Evolutionary conservation across 2,888 invertebrate genomes (phyloP).

Genomic region (Cactoblastis cactorum): DNA sequence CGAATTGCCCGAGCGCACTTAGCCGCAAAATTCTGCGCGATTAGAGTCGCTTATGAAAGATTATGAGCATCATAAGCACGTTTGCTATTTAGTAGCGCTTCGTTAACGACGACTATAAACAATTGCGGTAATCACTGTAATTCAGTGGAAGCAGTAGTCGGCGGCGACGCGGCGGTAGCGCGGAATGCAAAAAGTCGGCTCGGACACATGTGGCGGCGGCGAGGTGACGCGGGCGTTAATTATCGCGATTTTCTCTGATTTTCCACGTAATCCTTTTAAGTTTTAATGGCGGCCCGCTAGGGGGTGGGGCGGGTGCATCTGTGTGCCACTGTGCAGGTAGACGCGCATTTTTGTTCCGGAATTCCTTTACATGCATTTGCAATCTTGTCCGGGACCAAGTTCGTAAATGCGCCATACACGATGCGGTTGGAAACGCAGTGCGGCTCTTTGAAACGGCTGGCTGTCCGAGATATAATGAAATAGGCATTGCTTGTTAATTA

Average conservation of each 20-base stretch:
- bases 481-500: slow-evolving; percentile 22
- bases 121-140: slow-evolving; percentile 49
- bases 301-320: slow-evolving; percentile 50
- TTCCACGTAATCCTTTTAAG: slow-evolving; percentile 74
- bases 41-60: slow-evolving; percentile 11
- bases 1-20: background rate
- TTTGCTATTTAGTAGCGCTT: slow-evolving; percentile 24
- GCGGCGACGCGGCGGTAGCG: slow-evolving; percentile 36
- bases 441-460: slow-evolving; percentile 13
- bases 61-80: slow-evolving; percentile 23
- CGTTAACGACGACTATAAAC: slow-evolving; percentile 44
- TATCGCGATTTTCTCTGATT: slow-evolving; percentile 70
- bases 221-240: slow-evolving; percentile 48
- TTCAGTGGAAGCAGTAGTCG: slow-evolving; percentile 37
- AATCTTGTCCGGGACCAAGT: slow-evolving; percentile 52
- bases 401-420: slow-evolving; percentile 11
- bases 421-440: background rate
- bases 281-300: slow-evolving; percentile 34
- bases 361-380: slow-evolving; percentile 73
- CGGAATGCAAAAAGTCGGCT: slow-evolving; percentile 58
- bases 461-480: slow-evolving; percentile 14
- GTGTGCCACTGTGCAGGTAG: slow-evolving; percentile 55
- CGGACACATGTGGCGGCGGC: slow-evolving; percentile 49
- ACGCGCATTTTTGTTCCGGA: slow-evolving; percentile 70
- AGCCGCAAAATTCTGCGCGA: slow-evolving; percentile 5